Base-by-base conservation (phyloP, 2,797 vertebrate genomes). In the Micromesistius poutassou region DNA sequence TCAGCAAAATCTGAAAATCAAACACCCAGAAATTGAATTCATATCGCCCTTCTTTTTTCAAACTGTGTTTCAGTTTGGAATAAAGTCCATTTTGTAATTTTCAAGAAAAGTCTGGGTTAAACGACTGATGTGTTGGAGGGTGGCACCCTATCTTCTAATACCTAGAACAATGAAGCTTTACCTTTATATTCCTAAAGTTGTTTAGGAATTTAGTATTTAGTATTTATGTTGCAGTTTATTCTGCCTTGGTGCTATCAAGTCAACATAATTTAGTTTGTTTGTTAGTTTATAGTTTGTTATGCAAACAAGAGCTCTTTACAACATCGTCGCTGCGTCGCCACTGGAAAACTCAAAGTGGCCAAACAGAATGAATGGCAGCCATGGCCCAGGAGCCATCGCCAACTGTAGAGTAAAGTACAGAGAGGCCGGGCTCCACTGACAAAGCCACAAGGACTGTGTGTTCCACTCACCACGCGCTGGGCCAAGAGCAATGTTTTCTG, bases 381-480 rank as follows among this genome's bases (percentile, higher is more conserved):
- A 74, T 87, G 80, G 83, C 83, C 84, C 77, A 80, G 78, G 72
- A 82, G 85, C 75, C 74, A 85, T 71, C 71, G 84, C 85, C 87
- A 28, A 83, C 84, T 84, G 84, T 75, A 87, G 80, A 87, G 79
- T 66, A 72, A 78, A 81, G 50, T 14, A 14, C 2, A 40, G 50
- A 76, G 78, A 62, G 80, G 78, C 78, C 38, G 82, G 87, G 84
- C 74, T 84, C 66, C 78, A 83, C 85, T 36, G 80, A 82, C 68
- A 83, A 90, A 91, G 86, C 86, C 87, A 76, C 86, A 89, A 85
- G 86, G 86, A 79, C 82, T 85, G 82, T 85, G 85, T 84, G 83
- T 89, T 82, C 71, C 79, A 82, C 88, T 85, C 78, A 72, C 73
- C 81, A 81, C 76, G 84, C 83, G 73, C 76, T 82, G 79, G 78